Conservation (phyloP, 2,888 invertebrate genomes). For the Neria commutata region DNA sequence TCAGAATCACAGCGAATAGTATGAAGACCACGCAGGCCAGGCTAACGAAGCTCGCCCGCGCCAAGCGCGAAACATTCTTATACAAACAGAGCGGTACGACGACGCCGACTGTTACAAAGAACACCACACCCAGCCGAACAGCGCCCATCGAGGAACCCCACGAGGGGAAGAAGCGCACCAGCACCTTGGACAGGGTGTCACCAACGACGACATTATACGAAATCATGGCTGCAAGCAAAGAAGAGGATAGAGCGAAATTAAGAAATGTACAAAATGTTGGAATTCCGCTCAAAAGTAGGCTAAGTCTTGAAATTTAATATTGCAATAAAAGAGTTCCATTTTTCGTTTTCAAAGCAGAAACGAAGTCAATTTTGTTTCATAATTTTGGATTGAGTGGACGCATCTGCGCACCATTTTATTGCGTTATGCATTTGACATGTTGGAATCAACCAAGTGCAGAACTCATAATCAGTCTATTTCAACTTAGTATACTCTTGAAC, state of each 20-base stretch:
- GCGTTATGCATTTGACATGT: too few relatives aligned
- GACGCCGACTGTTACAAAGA: constrained; percentile 74
- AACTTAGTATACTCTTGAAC: too few relatives aligned
- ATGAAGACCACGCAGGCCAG: constrained; percentile 77
- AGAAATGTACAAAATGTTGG: constrained; percentile 1
- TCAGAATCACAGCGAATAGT: constrained; percentile 68
- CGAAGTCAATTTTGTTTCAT: too few relatives aligned
- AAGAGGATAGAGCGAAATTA: constrained; percentile 13
- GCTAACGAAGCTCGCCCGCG: constrained; percentile 61
- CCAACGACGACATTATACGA: constrained; percentile 88
- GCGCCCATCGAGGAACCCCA: constrained; percentile 62
- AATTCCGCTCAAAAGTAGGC: neutral
- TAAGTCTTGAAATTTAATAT: neutral
- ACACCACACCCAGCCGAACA: constrained; percentile 66
- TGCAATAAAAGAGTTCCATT: too few relatives aligned
- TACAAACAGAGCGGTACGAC: constrained; percentile 82
- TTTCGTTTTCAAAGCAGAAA: too few relatives aligned
- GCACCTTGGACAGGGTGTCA: constrained; percentile 82
- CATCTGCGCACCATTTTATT: too few relatives aligned
- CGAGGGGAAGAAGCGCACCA: constrained; percentile 70
- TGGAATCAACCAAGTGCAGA: too few relatives aligned
- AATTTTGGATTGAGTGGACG: too few relatives aligned
- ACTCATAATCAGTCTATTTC: too few relatives aligned
- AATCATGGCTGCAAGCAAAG: constrained; percentile 77
- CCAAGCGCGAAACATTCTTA: constrained; percentile 69